A percentile compares a stretch with the other conserved stretches of the same genome.
These are phyloP conservation scores for Lophura nycthemera DNA, from an alignment of 2,113 vertebrate genomes.

Conservation along the genomic window DNA sequence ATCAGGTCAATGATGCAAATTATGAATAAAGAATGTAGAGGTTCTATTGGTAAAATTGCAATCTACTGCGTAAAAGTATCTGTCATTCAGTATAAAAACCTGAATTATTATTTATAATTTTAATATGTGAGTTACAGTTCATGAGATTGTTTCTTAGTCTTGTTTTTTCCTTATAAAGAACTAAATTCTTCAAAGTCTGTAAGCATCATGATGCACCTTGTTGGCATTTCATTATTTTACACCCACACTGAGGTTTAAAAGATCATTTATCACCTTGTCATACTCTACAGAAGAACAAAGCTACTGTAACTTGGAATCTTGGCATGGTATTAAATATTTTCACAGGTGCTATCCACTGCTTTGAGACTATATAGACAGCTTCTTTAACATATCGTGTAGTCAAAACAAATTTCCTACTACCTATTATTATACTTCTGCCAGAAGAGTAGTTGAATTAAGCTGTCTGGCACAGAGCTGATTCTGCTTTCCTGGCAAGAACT, in stretches of 20 bases:
- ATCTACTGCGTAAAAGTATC: neutral
- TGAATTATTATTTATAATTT: neutral
- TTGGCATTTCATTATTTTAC: constrained; percentile 71
- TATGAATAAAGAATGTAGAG: neutral
- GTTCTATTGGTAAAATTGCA: neutral
- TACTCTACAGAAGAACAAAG: constrained; percentile 72
- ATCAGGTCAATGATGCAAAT: neutral
- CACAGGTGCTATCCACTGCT: constrained; percentile 63
- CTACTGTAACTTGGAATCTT: constrained; percentile 69
- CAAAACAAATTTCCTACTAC: constrained; percentile 55
- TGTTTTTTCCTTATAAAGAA: constrained; percentile 46
- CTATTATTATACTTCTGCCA: constrained; percentile 22
- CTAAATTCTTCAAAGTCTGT: constrained; percentile 8
- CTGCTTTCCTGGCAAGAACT: constrained; percentile 21
- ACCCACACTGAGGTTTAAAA: constrained; percentile 57
- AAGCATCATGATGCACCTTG: constrained; percentile 60
- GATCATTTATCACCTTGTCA: constrained; percentile 75
- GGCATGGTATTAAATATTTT: constrained; percentile 75
- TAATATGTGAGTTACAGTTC: neutral
- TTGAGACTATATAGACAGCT: constrained; percentile 74
- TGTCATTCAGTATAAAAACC: neutral
- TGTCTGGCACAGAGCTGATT: neutral
- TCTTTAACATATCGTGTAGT: constrained; percentile 61
- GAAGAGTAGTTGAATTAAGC: constrained; percentile 31
- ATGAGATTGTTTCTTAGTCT: constrained; percentile 12